Base-by-base conservation (phyloP, 1,140 invertebrate species). In the Aphidius gifuensis region DNA sequence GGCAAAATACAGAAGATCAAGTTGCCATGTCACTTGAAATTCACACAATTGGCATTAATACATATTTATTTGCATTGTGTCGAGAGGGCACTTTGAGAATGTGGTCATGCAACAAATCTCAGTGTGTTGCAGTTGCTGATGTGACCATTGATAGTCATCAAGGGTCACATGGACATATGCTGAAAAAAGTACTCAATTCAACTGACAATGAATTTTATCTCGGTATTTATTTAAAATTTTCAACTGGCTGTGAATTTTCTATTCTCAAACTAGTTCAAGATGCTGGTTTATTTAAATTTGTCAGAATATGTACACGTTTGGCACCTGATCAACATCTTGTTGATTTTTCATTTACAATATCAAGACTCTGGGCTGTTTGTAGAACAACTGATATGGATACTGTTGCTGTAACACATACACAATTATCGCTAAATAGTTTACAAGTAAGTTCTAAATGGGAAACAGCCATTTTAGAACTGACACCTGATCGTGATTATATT, bases 361-460 rank as follows among this genome's bases (percentile, higher is more conserved):
- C 81, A 7, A 81, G 84, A 40, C 76, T 92, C 7, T 90, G 89
- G 89, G 86, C 88, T 0, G 78, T 91, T 5, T 92, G 90, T 89
- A 83, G 86, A 40, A 86, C 80, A 0, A 76, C 69, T 3, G 78
- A 81, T 6, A 74, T 79, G 70, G 71, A 80, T 66, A 66, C 74
- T 61, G 68, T 80, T 4, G 75, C 74, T 5, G 74, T 80, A 16
- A 80, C 75, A 6, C 74, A 81, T 40, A 71, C 73, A 5, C 68
- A 69, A 23, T 68, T 81, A 21, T 64, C 71, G 0, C 42, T 77
- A 5, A 68, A 62, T 39, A 68, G 71, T 8, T 48, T 49, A 1
- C 67, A 74, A 6, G 50, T 49, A 2, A 5, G 48, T 49, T 70
- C 71, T 9, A 66, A 72, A 74, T 89, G 87, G 80, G 85, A 90